Conservation (phyloP, 1,140 invertebrate genomes). For the Caenorhabditis remanei region DNA sequence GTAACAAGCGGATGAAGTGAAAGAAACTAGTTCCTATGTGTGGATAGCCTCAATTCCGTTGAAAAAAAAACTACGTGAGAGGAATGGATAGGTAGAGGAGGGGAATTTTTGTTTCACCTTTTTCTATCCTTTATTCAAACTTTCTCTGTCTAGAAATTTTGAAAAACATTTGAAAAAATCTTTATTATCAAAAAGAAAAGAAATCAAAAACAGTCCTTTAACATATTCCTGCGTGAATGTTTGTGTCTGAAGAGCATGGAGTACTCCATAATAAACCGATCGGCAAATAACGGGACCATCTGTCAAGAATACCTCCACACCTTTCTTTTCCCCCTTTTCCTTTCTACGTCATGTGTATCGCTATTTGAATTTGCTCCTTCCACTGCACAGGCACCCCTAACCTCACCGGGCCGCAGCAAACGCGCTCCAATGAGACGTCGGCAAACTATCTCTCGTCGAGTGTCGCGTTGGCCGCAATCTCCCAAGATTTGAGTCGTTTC, state of each 20-base stretch:
- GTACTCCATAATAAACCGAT: constrained; percentile 7
- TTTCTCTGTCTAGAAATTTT: background rate
- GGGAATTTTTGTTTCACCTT: constrained; percentile 8
- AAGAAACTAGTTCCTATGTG: constrained; percentile 45
- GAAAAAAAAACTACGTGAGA: constrained; percentile 25
- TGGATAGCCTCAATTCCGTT: constrained; percentile 45
- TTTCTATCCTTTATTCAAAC: background rate
- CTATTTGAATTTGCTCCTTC: constrained; percentile 30
- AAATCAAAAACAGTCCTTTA: background rate
- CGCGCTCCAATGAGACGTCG: background rate
- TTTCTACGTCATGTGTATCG: constrained; percentile 18
- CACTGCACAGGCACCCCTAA: too few species aligned
- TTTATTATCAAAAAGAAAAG: background rate
- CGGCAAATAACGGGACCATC: constrained; percentile 46
- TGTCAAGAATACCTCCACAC: constrained; percentile 22
- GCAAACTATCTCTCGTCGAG: background rate
- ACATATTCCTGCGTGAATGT: constrained; percentile 9
- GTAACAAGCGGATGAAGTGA: constrained; percentile 55
- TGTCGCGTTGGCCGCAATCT: constrained; percentile 45
- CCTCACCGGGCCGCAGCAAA: background rate
- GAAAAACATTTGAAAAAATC: too few species aligned
- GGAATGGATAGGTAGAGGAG: background rate
- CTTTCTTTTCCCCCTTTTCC: background rate
- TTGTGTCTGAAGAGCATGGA: background rate
- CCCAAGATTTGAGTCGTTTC: background rate